Base-by-base conservation (phyloP, 2,888 invertebrate genomes). In the Dynastes grantii region DNA sequence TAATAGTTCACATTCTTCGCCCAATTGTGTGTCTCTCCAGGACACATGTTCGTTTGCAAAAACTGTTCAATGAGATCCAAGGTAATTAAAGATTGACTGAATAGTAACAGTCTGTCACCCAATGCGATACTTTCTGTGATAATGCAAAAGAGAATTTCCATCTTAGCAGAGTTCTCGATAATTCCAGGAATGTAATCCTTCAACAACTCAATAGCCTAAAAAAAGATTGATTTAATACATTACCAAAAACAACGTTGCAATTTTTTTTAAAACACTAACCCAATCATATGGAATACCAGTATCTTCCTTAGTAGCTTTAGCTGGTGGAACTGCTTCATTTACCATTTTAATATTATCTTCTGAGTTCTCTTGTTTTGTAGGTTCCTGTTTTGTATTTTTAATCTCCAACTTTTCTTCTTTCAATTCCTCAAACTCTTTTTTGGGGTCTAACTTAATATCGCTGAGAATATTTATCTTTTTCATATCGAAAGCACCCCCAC, bases 41-140 rank as follows among this genome's bases (percentile, higher is more conserved):
- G 93, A 84, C 94, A 92, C 61, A 90, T 87, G 84, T 93, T 93
- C 85, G 92, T 92, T 85, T 95, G 95, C 81, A 99, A 91, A 88
- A 97, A 97, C 86, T 97, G 95, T 90, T 99, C 99, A 80, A 99
- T 96, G 80, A 98, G 92, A 91, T 98, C 97, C 82, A 99, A 90
- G 0, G 99, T 99, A 84, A 98, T 95, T 79, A 99, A 91, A 85
- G 98, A 98, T 88, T 99, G 98, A 85, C 98, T 98, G 88, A 99
- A 99, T 2, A 99, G 93, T 76, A 99, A 90, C 78, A 99, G 91
- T 80, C 98, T 94, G 89, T 99, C 99, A 0, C 97, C 97, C 80
- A 95, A 88, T 79, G 92, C 91, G 76, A 98, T 93, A 82, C 97
- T 95, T 88, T 98, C 96, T 83, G 96, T 94, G 70, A 99, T 90